Evolutionary conservation across 1,140 invertebrate species (phyloP), one percentile per base, ranked within the genome.

Genomic region (Hypothenemus hampei): DNA sequence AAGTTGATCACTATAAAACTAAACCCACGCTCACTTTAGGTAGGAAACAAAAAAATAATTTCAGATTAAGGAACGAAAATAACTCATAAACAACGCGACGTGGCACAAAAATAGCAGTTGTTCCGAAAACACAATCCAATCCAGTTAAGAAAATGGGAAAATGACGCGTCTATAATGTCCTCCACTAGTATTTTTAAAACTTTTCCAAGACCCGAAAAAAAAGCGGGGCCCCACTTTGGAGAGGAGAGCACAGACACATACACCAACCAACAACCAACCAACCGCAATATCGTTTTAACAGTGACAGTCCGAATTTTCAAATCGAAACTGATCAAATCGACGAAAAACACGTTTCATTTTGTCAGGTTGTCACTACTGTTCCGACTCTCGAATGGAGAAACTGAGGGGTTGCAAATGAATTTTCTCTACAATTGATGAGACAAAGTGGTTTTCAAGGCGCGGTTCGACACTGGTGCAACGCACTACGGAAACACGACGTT

Each of bases 361-460:
- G 8, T 8, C 19, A 22, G 26, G 26, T n/a, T 6, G 26, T 7
- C 16, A 22, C 13, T 8, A 41, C 20, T 15, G 6, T 41, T 41
- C 19, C 19, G 39, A 41, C 8, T 6, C 8, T 31, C 23, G 43
- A n/a, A 37, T 16, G 35, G 13, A 16, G 10, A 8, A 8, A 13
- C 15, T 37, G 13, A 15, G 10, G 8, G 7, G 35, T 10, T 13
- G 35, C n/a, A 37, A 24, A 26, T 21, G 16, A 26, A 13, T 20
- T 36, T 36, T 36, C 22, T 36, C 46, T 19, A 48, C 33, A 48
- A 48, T 36, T 8, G 40, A 50, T 39, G 24, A 29, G 43, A 45
- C 43, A 45, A 45, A 50, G 47, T 50, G 47, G 33, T 35, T 37
- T n/a, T 50, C n/a, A 50, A 50, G 47, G 47, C 47, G 47, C 47